Evolutionary conservation across 1,140 invertebrate genomes (phyloP).

Genomic region (Hylyphantes graminicola): DNA sequence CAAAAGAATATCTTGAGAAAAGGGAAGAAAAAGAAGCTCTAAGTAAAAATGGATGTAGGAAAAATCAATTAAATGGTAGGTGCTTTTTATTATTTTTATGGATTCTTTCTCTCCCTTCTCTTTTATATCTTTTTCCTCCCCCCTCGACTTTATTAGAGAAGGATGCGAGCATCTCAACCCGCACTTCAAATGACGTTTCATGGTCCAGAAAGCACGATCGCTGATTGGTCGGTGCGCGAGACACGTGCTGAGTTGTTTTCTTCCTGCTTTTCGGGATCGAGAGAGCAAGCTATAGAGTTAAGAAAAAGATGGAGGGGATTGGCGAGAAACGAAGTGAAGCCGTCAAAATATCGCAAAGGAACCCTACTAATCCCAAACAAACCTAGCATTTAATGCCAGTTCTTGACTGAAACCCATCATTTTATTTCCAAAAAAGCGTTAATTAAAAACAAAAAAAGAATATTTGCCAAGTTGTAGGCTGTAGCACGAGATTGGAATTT

Average conservation of each 20-base stretch:
- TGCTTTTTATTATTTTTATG: constrained; percentile 18
- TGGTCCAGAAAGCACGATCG: constrained; percentile 37
- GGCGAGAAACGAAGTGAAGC: too few species aligned
- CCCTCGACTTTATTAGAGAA: constrained; percentile 53
- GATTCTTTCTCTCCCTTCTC: background rate
- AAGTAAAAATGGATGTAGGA: constrained; percentile 48
- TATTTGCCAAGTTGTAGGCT: constrained; percentile 14
- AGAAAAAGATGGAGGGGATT: too few species aligned
- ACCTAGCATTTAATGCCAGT: too few species aligned
- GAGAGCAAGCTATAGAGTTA: background rate
- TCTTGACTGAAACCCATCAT: background rate
- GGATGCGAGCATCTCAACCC: constrained; percentile 44
- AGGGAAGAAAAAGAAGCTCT: constrained; percentile 9
- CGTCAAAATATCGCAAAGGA: too few species aligned
- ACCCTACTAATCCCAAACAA: too few species aligned
- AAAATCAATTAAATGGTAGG: constrained; percentile 52
- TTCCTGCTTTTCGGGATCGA: constrained; percentile 3
- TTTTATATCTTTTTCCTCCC: constrained; percentile 28
- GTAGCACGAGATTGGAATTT: too few species aligned
- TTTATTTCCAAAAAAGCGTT: background rate
- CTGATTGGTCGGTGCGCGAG: constrained; percentile 36
- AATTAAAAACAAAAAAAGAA: background rate
- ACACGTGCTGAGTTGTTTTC: constrained; percentile 35
- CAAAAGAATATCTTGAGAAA: background rate
- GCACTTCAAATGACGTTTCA: constrained; percentile 51